Percentiles rank a stretch among this genome's conserved stretches.
Evolutionary conservation across 2,113 vertebrate genomes (phyloP).

Genomic region (Connochaetes taurinus): DNA sequence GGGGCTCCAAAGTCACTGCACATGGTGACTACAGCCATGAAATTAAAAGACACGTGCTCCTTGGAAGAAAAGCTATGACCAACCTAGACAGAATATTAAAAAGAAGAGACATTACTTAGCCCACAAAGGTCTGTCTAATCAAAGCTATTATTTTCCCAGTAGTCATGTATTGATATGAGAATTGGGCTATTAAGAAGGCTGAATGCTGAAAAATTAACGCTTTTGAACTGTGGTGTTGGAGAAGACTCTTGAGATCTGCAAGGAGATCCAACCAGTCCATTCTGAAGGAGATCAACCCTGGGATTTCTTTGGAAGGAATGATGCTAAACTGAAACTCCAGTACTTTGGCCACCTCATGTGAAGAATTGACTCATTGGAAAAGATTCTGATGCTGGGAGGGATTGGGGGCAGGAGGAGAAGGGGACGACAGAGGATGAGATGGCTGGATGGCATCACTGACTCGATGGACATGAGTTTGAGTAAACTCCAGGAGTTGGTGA

Average conservation of each 20-base stretch:
- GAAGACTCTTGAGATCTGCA: background rate
- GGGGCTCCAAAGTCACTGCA: background rate
- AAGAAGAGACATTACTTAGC: background rate
- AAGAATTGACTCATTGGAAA: background rate
- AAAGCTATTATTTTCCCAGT: background rate
- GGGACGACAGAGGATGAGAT: background rate
- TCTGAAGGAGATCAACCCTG: background rate
- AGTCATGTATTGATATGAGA: background rate
- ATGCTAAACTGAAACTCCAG: background rate
- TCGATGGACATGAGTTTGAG: background rate
- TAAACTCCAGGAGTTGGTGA: background rate
- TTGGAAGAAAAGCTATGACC: background rate
- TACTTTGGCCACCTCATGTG: background rate
- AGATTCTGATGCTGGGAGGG: background rate
- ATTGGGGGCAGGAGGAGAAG: background rate
- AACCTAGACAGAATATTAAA: background rate
- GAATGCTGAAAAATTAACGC: background rate
- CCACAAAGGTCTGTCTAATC: background rate
- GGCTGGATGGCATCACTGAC: background rate
- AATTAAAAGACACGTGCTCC: background rate
- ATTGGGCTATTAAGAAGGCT: background rate
- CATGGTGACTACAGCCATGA: background rate
- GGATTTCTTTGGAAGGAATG: background rate
- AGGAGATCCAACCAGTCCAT: background rate
- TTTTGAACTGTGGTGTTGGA: background rate